A percentile compares a stretch with the other conserved stretches of the same genome.
phyloP scores from a whole-genome alignment of 1,140 invertebrate genomes.

The Lordiphosa mommai region DNA sequence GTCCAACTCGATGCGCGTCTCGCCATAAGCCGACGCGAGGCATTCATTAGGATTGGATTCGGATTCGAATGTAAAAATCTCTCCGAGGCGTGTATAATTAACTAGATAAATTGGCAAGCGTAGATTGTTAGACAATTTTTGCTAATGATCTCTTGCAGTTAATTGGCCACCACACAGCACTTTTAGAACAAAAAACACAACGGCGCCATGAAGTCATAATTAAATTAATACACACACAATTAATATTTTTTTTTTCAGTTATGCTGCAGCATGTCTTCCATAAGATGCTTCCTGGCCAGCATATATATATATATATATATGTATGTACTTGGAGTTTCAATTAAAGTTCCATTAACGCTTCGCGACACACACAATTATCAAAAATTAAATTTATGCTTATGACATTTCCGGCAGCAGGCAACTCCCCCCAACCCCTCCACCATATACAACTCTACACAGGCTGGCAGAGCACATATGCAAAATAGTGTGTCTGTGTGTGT shows the following conservation, averaged over 20 bases:
- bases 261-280: too few relatives aligned
- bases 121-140: constrained; percentile 47
- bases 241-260: background rate
- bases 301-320: background rate
- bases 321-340: constrained; percentile 50
- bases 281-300: constrained; percentile 8
- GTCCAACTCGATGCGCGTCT: constrained; percentile 15
- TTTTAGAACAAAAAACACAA: background rate
- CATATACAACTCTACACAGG: background rate
- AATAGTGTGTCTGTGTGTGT: constrained; percentile 24
- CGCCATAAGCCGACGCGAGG: background rate
- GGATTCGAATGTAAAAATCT: constrained; percentile 8
- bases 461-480: constrained; percentile 22
- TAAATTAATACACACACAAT: constrained; percentile 9
- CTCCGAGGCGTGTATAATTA: constrained; percentile 41
- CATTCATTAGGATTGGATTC: background rate
- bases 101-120: constrained; percentile 50
- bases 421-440: background rate
- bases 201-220: constrained; percentile 37
- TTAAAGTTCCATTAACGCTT: constrained; percentile 75
- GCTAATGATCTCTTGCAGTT: constrained; percentile 44
- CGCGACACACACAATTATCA: constrained; percentile 74
- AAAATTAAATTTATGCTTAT: constrained; percentile 74
- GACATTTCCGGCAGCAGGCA: constrained; percentile 64
- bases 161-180: constrained; percentile 38